Evolutionary conservation across 2,888 invertebrate genomes (phyloP).

Genomic region (Beris chalybata): DNA sequence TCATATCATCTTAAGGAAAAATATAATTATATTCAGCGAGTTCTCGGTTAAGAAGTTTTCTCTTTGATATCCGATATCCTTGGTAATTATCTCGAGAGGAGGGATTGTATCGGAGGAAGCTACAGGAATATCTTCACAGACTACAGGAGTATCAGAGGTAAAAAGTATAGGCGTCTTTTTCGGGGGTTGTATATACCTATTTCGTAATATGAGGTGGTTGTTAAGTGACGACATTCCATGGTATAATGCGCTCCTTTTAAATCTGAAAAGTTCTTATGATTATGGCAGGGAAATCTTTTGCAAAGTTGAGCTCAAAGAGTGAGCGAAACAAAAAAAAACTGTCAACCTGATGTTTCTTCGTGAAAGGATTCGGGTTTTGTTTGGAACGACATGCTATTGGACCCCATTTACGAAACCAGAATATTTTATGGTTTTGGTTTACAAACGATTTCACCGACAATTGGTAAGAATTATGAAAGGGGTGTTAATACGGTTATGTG

Average conservation of each 20-base stretch:
- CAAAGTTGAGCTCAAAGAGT: not conserved
- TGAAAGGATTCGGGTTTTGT: conserved; percentile 16
- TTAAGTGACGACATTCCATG: conserved; percentile 24
- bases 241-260: conserved; percentile 14
- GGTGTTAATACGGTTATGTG: too few species aligned
- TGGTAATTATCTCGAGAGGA: conserved; percentile 28
- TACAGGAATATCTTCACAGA: conserved; percentile 11
- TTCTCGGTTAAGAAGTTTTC: conserved; percentile 14
- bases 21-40: conserved; percentile 18
- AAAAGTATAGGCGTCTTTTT: not conserved
- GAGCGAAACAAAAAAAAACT: conserved; percentile 3
- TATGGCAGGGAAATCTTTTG: conserved; percentile 19
- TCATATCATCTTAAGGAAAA: conserved; percentile 10
- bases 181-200: not conserved
- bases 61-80: conserved; percentile 30
- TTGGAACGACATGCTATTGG: conserved; percentile 10
- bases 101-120: conserved; percentile 15
- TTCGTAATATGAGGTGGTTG: conserved; percentile 27
- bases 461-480: not conserved
- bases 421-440: conserved; percentile 23
- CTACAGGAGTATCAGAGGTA: conserved; percentile 4
- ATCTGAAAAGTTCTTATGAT: conserved; percentile 18
- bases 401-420: conserved; percentile 24
- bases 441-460: conserved; percentile 29
- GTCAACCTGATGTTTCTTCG: conserved; percentile 19